Conservation (phyloP, 2,888 invertebrate genomes). For the Nezara viridula region DNA sequence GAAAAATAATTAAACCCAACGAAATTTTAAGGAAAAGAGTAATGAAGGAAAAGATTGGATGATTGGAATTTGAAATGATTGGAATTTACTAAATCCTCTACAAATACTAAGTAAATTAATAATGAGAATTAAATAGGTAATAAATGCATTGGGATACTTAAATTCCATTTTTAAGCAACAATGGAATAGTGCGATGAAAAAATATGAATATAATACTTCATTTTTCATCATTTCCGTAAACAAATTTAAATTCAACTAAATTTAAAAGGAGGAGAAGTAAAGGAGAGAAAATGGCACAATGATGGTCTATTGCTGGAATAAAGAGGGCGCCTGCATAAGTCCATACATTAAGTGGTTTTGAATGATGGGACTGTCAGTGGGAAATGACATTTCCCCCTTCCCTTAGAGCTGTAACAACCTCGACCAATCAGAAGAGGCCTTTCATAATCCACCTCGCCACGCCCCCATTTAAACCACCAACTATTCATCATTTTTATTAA, state of each 20-base stretch:
- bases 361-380: slow-evolving; percentile 27
- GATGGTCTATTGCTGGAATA: slow-evolving; percentile 26
- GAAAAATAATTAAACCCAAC: too few species aligned
- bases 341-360: slow-evolving; percentile 36
- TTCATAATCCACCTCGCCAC: slow-evolving; percentile 30
- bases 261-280: neutral
- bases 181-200: neutral
- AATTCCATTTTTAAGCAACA: too few species aligned
- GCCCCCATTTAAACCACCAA: slow-evolving; percentile 33
- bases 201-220: neutral
- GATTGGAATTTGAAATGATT: too few species aligned
- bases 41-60: too few species aligned
- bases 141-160: too few species aligned
- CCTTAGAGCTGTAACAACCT: slow-evolving; percentile 25
- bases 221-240: neutral
- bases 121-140: too few species aligned
- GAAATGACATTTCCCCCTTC: neutral
- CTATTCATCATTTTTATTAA: slow-evolving; percentile 49
- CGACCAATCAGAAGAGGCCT: slow-evolving; percentile 31
- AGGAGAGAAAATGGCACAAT: neutral
- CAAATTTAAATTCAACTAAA: slow-evolving; percentile 2
- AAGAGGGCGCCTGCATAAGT: slow-evolving; percentile 17
- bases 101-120: too few species aligned
- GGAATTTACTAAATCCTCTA: too few species aligned
- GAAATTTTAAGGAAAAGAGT: too few species aligned